A percentile compares a stretch with the other conserved stretches of the same genome.
Evolutionary conservation across 2,888 invertebrate genomes (phyloP).

Genomic region (Crepidodera aurea): DNA sequence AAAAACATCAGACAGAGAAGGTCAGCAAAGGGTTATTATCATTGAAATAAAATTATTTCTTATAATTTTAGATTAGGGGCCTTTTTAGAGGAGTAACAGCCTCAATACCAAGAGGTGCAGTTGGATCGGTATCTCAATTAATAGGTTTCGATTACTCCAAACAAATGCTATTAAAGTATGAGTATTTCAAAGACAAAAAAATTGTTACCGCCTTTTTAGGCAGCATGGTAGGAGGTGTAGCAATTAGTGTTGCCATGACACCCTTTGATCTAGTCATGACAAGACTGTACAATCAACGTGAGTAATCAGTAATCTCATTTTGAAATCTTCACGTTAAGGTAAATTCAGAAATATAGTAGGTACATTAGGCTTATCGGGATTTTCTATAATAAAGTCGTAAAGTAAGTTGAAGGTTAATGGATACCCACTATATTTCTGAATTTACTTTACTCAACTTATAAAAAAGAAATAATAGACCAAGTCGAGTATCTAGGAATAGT

Average conservation of each 20-base stretch:
- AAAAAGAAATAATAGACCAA: too few species aligned
- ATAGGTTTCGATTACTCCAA: constrained; percentile 77
- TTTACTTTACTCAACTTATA: too few species aligned
- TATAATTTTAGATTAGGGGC: constrained; percentile 63
- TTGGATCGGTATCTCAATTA: constrained; percentile 83
- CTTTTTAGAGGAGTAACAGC: constrained; percentile 81
- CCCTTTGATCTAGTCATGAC: constrained; percentile 89
- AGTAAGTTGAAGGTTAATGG: too few species aligned
- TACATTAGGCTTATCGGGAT: too few species aligned
- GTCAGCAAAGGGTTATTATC: too few species aligned
- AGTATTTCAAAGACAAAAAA: constrained; percentile 60
- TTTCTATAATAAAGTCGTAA: too few species aligned
- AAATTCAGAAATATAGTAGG: too few species aligned
- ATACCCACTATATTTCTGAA: too few species aligned
- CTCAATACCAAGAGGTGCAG: constrained; percentile 75
- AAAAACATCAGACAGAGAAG: too few species aligned
- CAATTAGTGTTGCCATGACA: constrained; percentile 79
- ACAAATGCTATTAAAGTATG: constrained; percentile 60
- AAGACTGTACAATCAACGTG: constrained; percentile 90
- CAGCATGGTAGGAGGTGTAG: constrained; percentile 79
- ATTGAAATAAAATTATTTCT: background rate
- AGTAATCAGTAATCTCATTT: too few species aligned
- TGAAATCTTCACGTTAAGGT: too few species aligned
- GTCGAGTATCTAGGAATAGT: too few species aligned
- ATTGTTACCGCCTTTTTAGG: constrained; percentile 70